Conservation (phyloP, 2,113 vertebrate species). For the Pterophyllum scalare region DNA sequence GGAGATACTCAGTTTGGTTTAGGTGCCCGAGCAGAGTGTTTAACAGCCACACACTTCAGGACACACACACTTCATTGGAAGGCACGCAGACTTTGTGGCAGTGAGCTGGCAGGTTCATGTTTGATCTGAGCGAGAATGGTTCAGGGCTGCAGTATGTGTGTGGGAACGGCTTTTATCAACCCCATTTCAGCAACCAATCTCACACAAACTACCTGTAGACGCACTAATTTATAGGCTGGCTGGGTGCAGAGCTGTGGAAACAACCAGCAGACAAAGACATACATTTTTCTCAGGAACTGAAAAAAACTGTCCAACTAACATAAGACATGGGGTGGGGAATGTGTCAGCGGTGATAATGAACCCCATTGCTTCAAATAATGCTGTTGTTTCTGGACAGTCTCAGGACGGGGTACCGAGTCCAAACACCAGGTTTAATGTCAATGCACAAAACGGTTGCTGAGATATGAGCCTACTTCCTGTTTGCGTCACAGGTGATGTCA, state of each 20-base stretch:
- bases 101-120: neutral
- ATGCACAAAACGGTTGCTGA: neutral
- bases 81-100: neutral
- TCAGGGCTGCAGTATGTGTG: neutral
- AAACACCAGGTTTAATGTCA: neutral
- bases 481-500: neutral
- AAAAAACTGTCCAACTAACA: neutral
- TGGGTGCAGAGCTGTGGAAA: neutral
- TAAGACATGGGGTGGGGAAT: accelerated
- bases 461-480: neutral
- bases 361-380: neutral
- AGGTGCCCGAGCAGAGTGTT: too few relatives aligned
- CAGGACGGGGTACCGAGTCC: too few relatives aligned
- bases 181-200: too few relatives aligned
- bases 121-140: neutral
- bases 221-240: neutral
- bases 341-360: neutral
- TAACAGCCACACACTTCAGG: too few relatives aligned
- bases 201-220: neutral
- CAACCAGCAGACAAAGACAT: neutral
- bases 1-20: neutral
- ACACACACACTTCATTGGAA: neutral
- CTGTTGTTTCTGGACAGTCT: neutral
- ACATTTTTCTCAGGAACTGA: neutral
- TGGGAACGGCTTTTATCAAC: neutral